Percentiles rank a stretch among this genome's conserved stretches.
Evolutionary conservation across 2,113 vertebrate species (phyloP).

Genomic region (Urocitellus parryii): DNA sequence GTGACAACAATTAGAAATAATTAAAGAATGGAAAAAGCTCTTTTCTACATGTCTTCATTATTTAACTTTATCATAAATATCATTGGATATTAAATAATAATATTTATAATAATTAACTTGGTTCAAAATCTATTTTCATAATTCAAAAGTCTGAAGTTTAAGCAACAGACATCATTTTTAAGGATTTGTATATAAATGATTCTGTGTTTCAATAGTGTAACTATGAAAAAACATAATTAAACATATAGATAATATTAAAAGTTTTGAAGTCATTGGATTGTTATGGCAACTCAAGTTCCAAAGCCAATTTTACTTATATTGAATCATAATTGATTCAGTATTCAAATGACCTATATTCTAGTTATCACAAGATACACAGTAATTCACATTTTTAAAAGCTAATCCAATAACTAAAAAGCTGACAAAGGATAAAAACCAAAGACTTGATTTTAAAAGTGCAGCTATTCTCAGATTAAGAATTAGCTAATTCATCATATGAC

Average conservation of each 20-base stretch:
- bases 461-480: background rate
- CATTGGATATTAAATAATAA: background rate
- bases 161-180: background rate
- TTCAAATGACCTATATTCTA: background rate
- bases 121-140: background rate
- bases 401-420: background rate
- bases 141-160: slow-evolving; percentile 26
- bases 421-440: background rate
- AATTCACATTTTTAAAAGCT: background rate
- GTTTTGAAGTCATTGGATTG: background rate
- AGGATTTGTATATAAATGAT: background rate
- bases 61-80: background rate
- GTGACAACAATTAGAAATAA: background rate
- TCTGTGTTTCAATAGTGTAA: background rate
- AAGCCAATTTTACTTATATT: background rate
- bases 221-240: background rate
- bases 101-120: background rate
- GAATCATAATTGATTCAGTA: background rate
- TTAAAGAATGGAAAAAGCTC: background rate
- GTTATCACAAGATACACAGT: background rate
- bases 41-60: background rate
- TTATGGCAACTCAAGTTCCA: background rate
- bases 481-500: background rate
- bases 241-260: background rate
- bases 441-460: background rate